Evolutionary conservation across 2,113 vertebrate genomes (phyloP), one percentile per base, ranked within the genome.

Genomic region (Chaetops frenatus): DNA sequence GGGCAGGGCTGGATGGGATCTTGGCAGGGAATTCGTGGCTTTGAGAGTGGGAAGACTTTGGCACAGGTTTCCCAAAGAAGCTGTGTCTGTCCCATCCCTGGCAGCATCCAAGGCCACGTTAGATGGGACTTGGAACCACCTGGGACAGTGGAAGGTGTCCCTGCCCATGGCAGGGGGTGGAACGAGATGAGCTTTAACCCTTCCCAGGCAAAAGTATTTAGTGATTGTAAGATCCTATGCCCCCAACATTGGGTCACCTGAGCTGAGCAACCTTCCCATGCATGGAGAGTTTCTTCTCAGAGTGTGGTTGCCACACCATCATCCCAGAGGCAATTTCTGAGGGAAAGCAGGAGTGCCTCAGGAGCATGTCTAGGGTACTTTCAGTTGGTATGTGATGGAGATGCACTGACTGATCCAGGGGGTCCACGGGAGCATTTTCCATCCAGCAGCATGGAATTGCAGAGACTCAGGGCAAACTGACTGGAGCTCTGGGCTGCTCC

Each of bases 401-500:
- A 76, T 77, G 80, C 0, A 1, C 58, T 42, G 67, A 23, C 73
- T 71, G 81, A 79, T 60, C 61, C 1, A 0, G 27, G 23, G 7
- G 72, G 29, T 64, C 84, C 81, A 81, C 80, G 91, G 86, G 66
- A 79, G 38, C 3, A 2, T 84, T 86, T 77, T 54, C 86, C 76
- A 66, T 13, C 54, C 8, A 2, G 38, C 42, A 80, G 62, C 18
- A 3, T 2, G 2, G 58, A 44, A 15, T 19, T 61, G 50, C 86
- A 77, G 58, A 82, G 84, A 51, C 2, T 12, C 29, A 6, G 24
- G 58, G 88, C 47, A 58, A 61, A 72, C 22, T 77, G 58, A 15
- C 56, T 79, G 86, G 35, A 88, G 76, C 89, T 94, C 83, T 76
- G 83, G 62, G 90, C 83, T 95, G 33, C 87, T 92, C 62, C 86